These are phyloP conservation scores for Henricia sp. DNA, from an alignment of 53 echinoderm and acorn worm genomes.

Conservation along the genomic window DNA sequence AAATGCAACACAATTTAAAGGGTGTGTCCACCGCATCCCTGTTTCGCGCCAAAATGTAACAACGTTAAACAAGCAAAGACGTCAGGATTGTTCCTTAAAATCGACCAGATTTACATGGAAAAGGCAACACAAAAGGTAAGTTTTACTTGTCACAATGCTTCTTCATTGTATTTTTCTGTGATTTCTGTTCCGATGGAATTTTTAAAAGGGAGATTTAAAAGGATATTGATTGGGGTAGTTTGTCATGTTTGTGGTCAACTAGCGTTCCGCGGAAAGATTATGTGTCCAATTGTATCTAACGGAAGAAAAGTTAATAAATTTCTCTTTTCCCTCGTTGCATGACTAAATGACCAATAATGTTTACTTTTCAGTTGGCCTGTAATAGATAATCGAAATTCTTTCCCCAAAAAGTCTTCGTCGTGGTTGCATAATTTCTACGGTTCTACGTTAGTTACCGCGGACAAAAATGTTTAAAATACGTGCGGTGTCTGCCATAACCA, in stretches of 20 bases:
- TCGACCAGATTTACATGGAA: not conserved
- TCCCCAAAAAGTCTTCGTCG: not conserved
- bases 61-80: not conserved
- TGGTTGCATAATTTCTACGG: not conserved
- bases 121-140: constrained; percentile 12
- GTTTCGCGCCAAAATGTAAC: constrained; percentile 30
- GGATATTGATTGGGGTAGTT: constrained; percentile 8
- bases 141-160: not conserved
- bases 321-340: not conserved
- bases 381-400: not conserved
- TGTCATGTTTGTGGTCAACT: not conserved
- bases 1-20: not conserved
- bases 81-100: not conserved
- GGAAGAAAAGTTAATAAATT: constrained; percentile 19
- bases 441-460: constrained; percentile 18
- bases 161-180: constrained; percentile 14
- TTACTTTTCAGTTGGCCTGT: constrained; percentile 2
- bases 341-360: not conserved
- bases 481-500: not conserved
- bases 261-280: too few relatives aligned
- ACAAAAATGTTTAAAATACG: not conserved
- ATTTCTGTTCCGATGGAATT: constrained; percentile 8
- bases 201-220: constrained; percentile 12
- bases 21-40: not conserved
- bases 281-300: not conserved